These are phyloP conservation scores for Myotis myotis DNA, from an alignment of 2,797 vertebrate genomes.

Conservation along the genomic window DNA sequence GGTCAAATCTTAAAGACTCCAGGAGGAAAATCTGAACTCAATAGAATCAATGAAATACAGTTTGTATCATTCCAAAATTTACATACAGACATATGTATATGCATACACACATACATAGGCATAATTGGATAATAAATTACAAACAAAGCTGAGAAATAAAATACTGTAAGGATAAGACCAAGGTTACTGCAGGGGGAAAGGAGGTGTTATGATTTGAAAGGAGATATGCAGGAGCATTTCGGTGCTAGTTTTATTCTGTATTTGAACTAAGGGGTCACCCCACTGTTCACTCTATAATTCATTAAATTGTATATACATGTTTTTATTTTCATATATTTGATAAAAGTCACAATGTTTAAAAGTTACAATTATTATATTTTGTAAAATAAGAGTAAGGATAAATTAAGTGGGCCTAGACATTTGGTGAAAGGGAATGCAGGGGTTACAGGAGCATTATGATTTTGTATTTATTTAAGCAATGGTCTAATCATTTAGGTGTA, in stretches of 20 bases:
- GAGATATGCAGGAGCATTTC: neutral
- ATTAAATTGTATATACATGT: neutral
- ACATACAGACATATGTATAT: neutral
- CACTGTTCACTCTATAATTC: neutral
- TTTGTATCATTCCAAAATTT: neutral
- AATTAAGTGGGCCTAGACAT: neutral
- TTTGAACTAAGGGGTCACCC: neutral
- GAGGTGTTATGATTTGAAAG: neutral
- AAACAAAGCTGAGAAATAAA: neutral
- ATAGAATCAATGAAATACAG: neutral
- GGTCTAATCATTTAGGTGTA: neutral
- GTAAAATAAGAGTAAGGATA: neutral
- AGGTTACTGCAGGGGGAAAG: neutral
- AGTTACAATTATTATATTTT: neutral
- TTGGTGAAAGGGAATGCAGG: neutral
- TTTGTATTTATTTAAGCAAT: neutral
- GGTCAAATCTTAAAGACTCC: neutral
- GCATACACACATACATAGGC: neutral
- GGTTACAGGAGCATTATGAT: neutral
- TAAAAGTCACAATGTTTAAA: neutral
- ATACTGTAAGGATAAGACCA: neutral
- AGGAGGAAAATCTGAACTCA: neutral
- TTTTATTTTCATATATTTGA: neutral
- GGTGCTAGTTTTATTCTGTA: neutral
- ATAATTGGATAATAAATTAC: neutral